These are phyloP conservation scores for Atrina japonica DNA, from an alignment of 2,888 invertebrate species.

Conservation along the genomic window DNA sequence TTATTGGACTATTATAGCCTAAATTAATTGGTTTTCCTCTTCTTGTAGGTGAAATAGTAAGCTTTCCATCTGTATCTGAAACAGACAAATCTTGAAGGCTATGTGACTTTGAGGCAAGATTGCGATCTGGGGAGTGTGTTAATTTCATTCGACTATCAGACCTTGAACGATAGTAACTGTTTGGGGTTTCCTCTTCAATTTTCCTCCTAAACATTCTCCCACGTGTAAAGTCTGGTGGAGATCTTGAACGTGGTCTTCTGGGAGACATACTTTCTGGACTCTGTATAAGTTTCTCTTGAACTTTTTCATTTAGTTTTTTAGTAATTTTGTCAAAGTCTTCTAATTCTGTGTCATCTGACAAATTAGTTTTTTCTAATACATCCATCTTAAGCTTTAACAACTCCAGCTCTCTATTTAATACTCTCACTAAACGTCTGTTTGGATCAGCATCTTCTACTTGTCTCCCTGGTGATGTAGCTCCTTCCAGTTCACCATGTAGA, in stretches of 20 bases:
- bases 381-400: constrained; percentile 69
- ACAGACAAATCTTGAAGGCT: constrained; percentile 63
- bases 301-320: constrained; percentile 35
- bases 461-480: constrained; percentile 33
- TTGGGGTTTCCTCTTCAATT: constrained; percentile 1
- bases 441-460: constrained; percentile 29
- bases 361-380: constrained; percentile 56
- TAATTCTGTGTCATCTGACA: constrained; percentile 39
- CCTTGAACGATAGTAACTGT: constrained; percentile 27
- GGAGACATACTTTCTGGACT: constrained; percentile 50
- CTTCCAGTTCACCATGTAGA: background rate
- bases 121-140: constrained; percentile 19
- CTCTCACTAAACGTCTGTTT: constrained; percentile 52
- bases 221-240: constrained; percentile 54
- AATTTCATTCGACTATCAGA: constrained; percentile 34
- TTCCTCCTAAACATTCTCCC: constrained; percentile 38
- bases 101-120: constrained; percentile 40
- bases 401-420: constrained; percentile 67
- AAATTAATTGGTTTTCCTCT: constrained; percentile 59
- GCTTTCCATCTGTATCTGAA: constrained; percentile 58
- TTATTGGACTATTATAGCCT: constrained; percentile 69
- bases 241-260: constrained; percentile 45
- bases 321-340: constrained; percentile 39
- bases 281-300: constrained; percentile 36
- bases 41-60: constrained; percentile 58